Evolutionary conservation across 2,888 invertebrate genomes (phyloP).

Genomic region (Hemicrepidius hirtus): DNA sequence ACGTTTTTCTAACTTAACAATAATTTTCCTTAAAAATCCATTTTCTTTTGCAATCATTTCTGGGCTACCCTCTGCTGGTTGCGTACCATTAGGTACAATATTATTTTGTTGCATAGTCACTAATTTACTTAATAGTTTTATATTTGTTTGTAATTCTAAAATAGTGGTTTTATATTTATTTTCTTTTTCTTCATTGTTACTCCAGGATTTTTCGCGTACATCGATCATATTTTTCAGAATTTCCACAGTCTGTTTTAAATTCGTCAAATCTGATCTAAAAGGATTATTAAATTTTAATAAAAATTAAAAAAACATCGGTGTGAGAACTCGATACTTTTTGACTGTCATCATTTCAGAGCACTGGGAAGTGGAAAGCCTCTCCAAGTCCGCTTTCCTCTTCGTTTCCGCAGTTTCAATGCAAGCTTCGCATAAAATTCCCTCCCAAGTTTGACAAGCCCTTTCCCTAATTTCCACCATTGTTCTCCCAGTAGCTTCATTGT

Average conservation of each 20-base stretch:
- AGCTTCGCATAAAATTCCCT: constrained; percentile 33
- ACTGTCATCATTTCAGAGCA: constrained; percentile 14
- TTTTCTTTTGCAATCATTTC: constrained; percentile 55
- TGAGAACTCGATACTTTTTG: constrained; percentile 37
- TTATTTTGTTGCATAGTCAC: constrained; percentile 43
- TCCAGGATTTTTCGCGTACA: constrained; percentile 61
- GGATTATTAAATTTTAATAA: too few relatives aligned
- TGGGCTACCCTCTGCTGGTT: constrained; percentile 36
- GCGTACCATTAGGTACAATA: constrained; percentile 36
- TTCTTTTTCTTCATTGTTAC: constrained; percentile 59
- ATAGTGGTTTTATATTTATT: constrained; percentile 58
- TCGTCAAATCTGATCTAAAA: constrained; percentile 61
- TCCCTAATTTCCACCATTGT: constrained; percentile 65
- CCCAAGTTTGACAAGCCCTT: constrained; percentile 64
- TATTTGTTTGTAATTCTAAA: constrained; percentile 59
- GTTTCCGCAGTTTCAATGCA: constrained; percentile 38
- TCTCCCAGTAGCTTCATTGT: constrained; percentile 63
- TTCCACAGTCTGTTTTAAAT: constrained; percentile 61
- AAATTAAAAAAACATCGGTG: too few relatives aligned
- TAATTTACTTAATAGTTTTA: constrained; percentile 53
- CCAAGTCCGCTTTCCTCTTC: constrained; percentile 9
- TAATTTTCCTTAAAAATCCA: constrained; percentile 62
- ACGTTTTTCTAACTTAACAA: constrained; percentile 63
- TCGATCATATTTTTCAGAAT: constrained; percentile 63
- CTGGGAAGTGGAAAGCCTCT: neutral